These are phyloP conservation scores for Papilio protenor DNA, from an alignment of 2,888 invertebrate species.

Conservation along the genomic window DNA sequence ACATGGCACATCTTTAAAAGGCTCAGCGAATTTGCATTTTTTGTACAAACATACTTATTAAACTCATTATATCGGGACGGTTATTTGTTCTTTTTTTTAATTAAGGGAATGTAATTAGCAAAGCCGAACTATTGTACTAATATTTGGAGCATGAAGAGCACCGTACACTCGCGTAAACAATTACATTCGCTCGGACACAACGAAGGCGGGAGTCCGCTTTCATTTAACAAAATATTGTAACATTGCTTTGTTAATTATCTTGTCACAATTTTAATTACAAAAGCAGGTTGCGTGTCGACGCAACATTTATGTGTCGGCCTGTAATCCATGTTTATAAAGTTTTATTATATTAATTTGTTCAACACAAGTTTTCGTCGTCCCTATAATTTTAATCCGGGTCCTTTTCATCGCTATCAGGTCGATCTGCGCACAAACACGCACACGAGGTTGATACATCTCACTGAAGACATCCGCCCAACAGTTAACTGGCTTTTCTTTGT, in stretches of 20 bases:
- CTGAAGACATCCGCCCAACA: neutral
- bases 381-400: slow-evolving; percentile 32
- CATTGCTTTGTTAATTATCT: slow-evolving; percentile 13
- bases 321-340: slow-evolving; percentile 26
- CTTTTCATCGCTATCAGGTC: slow-evolving; percentile 7
- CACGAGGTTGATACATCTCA: slow-evolving; percentile 2
- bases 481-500: slow-evolving; percentile 3
- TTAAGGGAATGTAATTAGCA: neutral
- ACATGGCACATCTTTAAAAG: too few relatives aligned
- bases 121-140: slow-evolving; percentile 9
- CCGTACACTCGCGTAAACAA: neutral
- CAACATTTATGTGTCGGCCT: slow-evolving; percentile 9
- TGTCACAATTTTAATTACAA: slow-evolving; percentile 20
- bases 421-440: slow-evolving; percentile 1
- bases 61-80: neutral
- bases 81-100: neutral
- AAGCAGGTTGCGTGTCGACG: neutral
- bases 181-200: slow-evolving; percentile 14
- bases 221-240: slow-evolving; percentile 6
- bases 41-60: too few relatives aligned
- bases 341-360: slow-evolving; percentile 35
- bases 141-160: neutral
- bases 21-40: too few relatives aligned
- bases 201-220: neutral
- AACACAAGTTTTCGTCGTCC: slow-evolving; percentile 16